These are phyloP conservation scores for Nematostella vectensis DNA, from an alignment of 92 coral and sea anemone genomes.

Conservation along the genomic window DNA sequence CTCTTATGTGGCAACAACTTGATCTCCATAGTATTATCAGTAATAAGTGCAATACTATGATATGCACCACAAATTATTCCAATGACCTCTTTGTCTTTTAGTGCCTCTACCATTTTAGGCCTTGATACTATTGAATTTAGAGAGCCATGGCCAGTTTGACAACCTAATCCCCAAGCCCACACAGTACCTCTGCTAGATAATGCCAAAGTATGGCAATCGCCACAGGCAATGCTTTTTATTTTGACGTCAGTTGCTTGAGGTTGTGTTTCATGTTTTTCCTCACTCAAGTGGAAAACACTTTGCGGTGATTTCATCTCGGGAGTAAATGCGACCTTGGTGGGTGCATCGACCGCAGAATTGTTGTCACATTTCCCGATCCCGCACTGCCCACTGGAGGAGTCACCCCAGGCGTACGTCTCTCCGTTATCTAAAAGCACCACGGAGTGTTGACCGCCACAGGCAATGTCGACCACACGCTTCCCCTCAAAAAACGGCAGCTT, in stretches of 20 bases:
- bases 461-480: slow-evolving; percentile 54
- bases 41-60: slow-evolving; percentile 80
- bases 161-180: slow-evolving; percentile 98
- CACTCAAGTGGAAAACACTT: neutral
- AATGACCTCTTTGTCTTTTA: slow-evolving; percentile 62
- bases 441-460: slow-evolving; percentile 77
- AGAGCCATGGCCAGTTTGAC: slow-evolving; percentile 68
- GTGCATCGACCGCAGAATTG: slow-evolving; percentile 28
- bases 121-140: slow-evolving; percentile 27
- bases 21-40: slow-evolving; percentile 18
- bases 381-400: slow-evolving; percentile 92
- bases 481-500: slow-evolving; percentile 42
- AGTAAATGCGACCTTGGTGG: slow-evolving; percentile 51
- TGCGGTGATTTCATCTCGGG: slow-evolving; percentile 3
- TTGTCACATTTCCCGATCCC: slow-evolving; percentile 90
- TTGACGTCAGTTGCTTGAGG: slow-evolving; percentile 1
- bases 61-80: slow-evolving; percentile 78
- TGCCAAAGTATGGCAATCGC: slow-evolving; percentile 80
- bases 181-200: slow-evolving; percentile 59
- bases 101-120: slow-evolving; percentile 56
- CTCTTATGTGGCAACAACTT: slow-evolving; percentile 17
- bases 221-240: slow-evolving; percentile 59
- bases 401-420: slow-evolving; percentile 87
- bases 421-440: slow-evolving; percentile 68
- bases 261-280: neutral